These are phyloP conservation scores for Papilio glaucus DNA, from an alignment of 1,140 invertebrate species.

Conservation along the genomic window DNA sequence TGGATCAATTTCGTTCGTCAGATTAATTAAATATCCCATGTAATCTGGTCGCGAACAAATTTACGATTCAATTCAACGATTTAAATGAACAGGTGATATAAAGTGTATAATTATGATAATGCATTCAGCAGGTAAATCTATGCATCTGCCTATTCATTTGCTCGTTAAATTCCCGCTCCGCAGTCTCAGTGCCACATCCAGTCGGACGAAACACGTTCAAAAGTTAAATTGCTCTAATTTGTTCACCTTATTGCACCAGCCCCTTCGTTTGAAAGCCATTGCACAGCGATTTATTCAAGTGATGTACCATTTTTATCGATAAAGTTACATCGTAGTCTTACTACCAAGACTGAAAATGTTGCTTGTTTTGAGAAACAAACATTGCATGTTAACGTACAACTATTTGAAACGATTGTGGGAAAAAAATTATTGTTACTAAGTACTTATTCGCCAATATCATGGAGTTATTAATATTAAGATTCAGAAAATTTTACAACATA, in stretches of 20 bases:
- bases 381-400: background rate
- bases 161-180: conserved; percentile 49
- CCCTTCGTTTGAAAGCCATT: conserved; percentile 69
- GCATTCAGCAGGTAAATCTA: conserved; percentile 38
- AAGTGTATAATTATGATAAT: conserved; percentile 36
- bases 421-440: background rate
- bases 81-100: conserved; percentile 23
- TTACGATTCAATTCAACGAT: conserved; percentile 25
- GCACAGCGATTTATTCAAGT: conserved; percentile 64
- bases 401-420: background rate
- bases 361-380: background rate
- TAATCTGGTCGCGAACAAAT: conserved; percentile 21
- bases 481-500: too few relatives aligned
- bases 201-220: conserved; percentile 67
- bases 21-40: conserved; percentile 3
- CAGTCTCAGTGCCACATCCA: conserved; percentile 47
- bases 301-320: conserved; percentile 47
- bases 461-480: too few relatives aligned
- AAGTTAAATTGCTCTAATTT: conserved; percentile 82
- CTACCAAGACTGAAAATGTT: background rate
- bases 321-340: conserved; percentile 12
- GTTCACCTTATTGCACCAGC: conserved; percentile 73
- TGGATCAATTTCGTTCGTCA: background rate
- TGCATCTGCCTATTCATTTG: conserved; percentile 48
- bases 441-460: too few relatives aligned